phyloP scores from a whole-genome alignment of 2,888 invertebrate species.

The Euplagia quadripunctaria region DNA sequence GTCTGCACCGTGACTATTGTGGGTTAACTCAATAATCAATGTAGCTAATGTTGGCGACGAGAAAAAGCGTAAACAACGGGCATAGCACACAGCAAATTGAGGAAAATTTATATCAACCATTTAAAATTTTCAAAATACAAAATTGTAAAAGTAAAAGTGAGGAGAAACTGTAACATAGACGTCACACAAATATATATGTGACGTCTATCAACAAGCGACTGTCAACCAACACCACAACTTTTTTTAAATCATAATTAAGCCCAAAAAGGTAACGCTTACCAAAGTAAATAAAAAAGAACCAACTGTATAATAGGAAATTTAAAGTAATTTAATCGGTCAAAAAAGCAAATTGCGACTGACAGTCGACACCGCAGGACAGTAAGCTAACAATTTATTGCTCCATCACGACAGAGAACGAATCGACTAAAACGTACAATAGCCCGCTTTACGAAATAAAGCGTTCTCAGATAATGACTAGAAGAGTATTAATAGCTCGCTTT shows the following conservation, averaged over 20 bases:
- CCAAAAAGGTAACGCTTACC: slow-evolving; percentile 10
- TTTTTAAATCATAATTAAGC: neutral
- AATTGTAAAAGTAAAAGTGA: too few relatives aligned
- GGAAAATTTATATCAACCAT: neutral
- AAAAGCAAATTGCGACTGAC: slow-evolving; percentile 55
- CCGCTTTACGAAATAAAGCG: slow-evolving; percentile 72
- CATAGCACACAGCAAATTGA: neutral
- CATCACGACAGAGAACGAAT: slow-evolving; percentile 58
- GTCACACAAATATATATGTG: neutral
- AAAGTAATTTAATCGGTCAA: slow-evolving; percentile 27
- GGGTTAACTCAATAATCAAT: neutral
- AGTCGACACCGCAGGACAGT: slow-evolving; percentile 39
- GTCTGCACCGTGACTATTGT: neutral
- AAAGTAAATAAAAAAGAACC: slow-evolving; percentile 21
- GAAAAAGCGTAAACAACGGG: neutral
- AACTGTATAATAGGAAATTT: slow-evolving; percentile 21
- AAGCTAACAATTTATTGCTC: slow-evolving; percentile 58
- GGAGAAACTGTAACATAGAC: too few relatives aligned
- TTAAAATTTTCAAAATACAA: too few relatives aligned
- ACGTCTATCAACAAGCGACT: neutral
- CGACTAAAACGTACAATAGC: slow-evolving; percentile 64
- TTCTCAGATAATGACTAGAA: slow-evolving; percentile 75
- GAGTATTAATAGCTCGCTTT: slow-evolving; percentile 75
- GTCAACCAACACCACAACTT: neutral
- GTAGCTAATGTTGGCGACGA: neutral